Evolutionary conservation across 2,797 vertebrate species (phyloP).

Genomic region (Vespertilio murinus): DNA sequence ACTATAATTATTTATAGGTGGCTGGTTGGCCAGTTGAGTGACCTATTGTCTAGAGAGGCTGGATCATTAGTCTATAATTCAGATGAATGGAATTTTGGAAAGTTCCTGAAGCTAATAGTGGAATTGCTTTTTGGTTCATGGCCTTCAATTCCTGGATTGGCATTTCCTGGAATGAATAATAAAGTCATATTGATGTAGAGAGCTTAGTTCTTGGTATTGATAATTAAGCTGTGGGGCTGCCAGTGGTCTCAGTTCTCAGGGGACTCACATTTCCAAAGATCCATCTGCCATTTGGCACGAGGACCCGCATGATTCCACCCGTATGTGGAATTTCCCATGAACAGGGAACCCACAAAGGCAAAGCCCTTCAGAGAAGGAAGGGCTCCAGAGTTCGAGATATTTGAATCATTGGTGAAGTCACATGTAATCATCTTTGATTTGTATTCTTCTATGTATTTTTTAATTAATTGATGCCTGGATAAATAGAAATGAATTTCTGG

Average conservation of each 20-base stretch:
- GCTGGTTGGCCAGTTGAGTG: background rate
- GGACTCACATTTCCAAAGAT: constrained; percentile 11
- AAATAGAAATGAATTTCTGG: constrained; percentile 21
- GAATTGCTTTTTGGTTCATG: background rate
- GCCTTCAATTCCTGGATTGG: background rate
- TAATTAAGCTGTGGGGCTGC: background rate
- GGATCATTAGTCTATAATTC: background rate
- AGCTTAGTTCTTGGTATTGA: background rate
- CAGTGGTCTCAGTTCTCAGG: background rate
- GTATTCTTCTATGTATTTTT: background rate
- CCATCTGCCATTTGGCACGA: constrained; percentile 41
- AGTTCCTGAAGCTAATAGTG: background rate
- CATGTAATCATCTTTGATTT: background rate
- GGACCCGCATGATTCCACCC: background rate
- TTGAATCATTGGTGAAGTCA: background rate
- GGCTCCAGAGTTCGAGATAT: background rate
- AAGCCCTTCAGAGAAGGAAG: background rate
- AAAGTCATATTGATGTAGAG: background rate
- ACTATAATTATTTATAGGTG: background rate
- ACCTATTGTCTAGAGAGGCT: background rate
- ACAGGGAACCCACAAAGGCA: background rate
- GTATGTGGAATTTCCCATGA: background rate
- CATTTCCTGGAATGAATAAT: background rate
- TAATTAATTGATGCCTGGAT: background rate
- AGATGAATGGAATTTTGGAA: background rate